Conservation (phyloP, 2,888 invertebrate species). For the Melipona bicolor region DNA sequence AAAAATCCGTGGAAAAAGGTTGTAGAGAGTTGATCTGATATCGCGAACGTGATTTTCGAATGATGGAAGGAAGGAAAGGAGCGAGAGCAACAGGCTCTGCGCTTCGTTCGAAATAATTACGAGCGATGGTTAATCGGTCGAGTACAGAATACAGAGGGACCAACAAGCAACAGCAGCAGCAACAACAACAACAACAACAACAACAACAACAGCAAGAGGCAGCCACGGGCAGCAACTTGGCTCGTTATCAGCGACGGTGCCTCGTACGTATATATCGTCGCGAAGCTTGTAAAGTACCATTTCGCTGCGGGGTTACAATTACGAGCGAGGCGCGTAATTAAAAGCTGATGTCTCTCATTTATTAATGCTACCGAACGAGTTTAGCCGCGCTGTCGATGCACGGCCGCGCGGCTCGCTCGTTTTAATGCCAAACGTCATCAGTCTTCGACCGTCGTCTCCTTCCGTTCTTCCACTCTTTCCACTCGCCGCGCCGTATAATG, state of each 20-base stretch:
- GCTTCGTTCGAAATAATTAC: conserved; percentile 37
- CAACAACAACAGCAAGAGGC: too few species aligned
- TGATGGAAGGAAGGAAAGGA: not conserved
- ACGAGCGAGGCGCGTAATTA: conserved; percentile 69
- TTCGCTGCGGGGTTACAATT: conserved; percentile 71
- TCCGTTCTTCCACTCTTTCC: not conserved
- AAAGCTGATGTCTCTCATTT: conserved; percentile 70
- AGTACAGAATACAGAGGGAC: too few species aligned
- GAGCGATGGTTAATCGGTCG: conserved; percentile 47
- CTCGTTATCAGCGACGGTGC: conserved; percentile 55
- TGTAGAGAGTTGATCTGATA: not conserved
- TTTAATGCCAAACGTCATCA: conserved; percentile 69
- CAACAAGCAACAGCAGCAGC: too few species aligned
- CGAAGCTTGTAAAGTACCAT: conserved; percentile 55
- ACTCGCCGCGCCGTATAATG: not conserved
- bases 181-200: too few species aligned
- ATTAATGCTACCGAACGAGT: conserved; percentile 66
- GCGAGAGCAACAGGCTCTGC: not conserved
- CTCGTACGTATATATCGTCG: conserved; percentile 46
- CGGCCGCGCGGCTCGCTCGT: conserved; percentile 60
- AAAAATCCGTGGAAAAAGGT: not conserved
- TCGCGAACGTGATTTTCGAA: conserved; percentile 10
- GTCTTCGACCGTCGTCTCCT: conserved; percentile 52
- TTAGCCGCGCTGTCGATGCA: conserved; percentile 50
- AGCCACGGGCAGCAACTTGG: not conserved